Evolutionary conservation across 2,113 vertebrate species (phyloP).

Genomic region (Hippocampus abdominalis): DNA sequence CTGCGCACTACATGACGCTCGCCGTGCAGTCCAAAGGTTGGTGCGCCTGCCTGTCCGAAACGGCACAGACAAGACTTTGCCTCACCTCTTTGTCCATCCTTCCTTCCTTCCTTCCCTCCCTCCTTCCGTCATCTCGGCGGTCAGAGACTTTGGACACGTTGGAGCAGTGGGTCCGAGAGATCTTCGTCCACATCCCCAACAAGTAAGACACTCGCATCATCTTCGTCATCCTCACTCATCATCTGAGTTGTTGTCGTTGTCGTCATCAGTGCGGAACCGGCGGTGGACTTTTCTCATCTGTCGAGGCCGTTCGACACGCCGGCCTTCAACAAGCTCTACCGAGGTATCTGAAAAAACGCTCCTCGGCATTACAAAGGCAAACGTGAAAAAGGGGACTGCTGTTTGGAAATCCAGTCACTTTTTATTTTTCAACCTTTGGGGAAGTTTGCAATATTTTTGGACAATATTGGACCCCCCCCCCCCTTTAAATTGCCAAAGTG

Average conservation of each 20-base stretch:
- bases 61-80: not conserved
- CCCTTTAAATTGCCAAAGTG: too few relatives aligned
- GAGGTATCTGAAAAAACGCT: slow-evolving; percentile 62
- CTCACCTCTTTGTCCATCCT: not conserved
- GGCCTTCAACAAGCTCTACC: slow-evolving; percentile 89
- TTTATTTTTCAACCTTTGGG: too few relatives aligned
- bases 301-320: slow-evolving; percentile 90
- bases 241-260: not conserved
- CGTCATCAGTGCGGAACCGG: slow-evolving; percentile 75
- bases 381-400: too few relatives aligned
- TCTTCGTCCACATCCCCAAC: slow-evolving; percentile 90
- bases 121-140: not conserved
- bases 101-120: not conserved
- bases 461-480: too few relatives aligned
- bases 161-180: slow-evolving; percentile 92
- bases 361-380: too few relatives aligned
- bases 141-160: slow-evolving; percentile 89
- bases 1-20: slow-evolving; percentile 94
- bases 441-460: too few relatives aligned
- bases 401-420: too few relatives aligned
- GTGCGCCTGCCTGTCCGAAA: not conserved
- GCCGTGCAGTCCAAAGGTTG: slow-evolving; percentile 92
- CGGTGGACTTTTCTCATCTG: slow-evolving; percentile 82
- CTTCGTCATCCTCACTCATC: not conserved
- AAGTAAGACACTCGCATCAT: slow-evolving; percentile 77